Base-by-base conservation (phyloP, 2,113 vertebrate species). In the Rhineura floridana region DNA sequence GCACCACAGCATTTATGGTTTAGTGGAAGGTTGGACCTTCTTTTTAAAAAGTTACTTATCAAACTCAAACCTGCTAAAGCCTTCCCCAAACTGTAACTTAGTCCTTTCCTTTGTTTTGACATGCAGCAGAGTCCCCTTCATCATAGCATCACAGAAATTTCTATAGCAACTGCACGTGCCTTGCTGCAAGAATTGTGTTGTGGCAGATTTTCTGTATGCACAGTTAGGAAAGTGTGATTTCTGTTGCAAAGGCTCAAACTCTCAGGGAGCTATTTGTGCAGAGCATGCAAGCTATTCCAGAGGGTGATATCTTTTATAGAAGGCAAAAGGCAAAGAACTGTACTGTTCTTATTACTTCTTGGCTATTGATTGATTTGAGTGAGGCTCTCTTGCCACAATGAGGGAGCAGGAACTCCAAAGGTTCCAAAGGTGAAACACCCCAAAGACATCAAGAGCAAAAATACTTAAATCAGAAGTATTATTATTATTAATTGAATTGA, bases 151-250 rank as follows among this genome's bases (percentile, higher is more conserved):
- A 0, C 3, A 0, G 36, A 46, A 10, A 28, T 93, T 89, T 85
- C 91, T 84, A 89, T 89, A 85, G 93, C 86, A 93, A 93, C 92
- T 0, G 39, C 90, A 92, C 3, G 48, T 76, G 88, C 0, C 0
- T 0, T 13, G 50, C 90, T 3, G 0, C 48, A 84, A 86, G 79
- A 83, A 91, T n/a, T 94, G 89, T 87, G 75, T 79, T 91, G 9
- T 84, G 90, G 90, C 86, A 79, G 75, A 87, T 88, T 92, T 79
- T 44, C 84, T 30, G 65, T 70, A 78, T 6, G 30, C 48, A 77
- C 85, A 6, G 81, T 82, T 82, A 92, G 87, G 86, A 19, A 90
- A 88, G 91, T 88, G 91, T 89, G 91, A 88, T 90, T 87, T 89
- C 75, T 92, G 91, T 90, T 90, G 90, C 88, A 90, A 88, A 76